phyloP scores from a whole-genome alignment of 2,888 invertebrate species.

The Noctua janthe region DNA sequence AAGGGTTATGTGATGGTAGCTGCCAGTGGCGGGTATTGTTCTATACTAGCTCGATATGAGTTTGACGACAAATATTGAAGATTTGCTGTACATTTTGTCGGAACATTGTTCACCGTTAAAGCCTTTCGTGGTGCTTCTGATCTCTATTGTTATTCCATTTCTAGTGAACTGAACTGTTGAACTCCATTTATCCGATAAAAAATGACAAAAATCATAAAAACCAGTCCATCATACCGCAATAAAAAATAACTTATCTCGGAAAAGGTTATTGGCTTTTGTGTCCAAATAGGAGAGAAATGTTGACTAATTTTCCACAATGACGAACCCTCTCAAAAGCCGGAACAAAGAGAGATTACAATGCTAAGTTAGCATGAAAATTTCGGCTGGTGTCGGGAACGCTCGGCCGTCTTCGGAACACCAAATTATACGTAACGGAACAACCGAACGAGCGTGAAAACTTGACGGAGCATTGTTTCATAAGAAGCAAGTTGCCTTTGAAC shows the following conservation, averaged over 20 bases:
- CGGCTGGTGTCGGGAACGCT: conserved; percentile 38
- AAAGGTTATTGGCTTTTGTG: conserved; percentile 67
- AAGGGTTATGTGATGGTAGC: conserved; percentile 17
- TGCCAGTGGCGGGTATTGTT: conserved; percentile 17
- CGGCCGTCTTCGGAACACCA: conserved; percentile 46
- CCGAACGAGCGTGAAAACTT: conserved; percentile 51
- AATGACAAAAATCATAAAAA: conserved; percentile 33
- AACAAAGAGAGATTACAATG: conserved; percentile 68
- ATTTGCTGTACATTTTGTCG: background rate
- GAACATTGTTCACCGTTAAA: background rate
- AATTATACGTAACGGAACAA: conserved; percentile 55
- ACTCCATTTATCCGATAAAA: conserved; percentile 32
- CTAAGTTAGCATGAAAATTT: conserved; percentile 56
- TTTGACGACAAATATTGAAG: background rate
- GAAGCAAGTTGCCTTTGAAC: conserved; percentile 60
- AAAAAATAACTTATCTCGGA: conserved; percentile 55
- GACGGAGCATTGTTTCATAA: conserved; percentile 48
- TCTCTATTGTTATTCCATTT: conserved; percentile 6
- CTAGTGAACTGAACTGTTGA: conserved; percentile 29
- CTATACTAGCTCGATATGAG: background rate
- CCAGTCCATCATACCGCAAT: conserved; percentile 59
- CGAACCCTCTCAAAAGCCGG: conserved; percentile 65
- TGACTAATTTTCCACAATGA: conserved; percentile 68
- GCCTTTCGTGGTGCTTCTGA: conserved; percentile 16
- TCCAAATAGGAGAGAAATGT: conserved; percentile 62